A percentile compares a stretch with the other conserved stretches of the same genome.
Evolutionary conservation across 2,797 vertebrate species (phyloP).

Genomic region (Ctenopoma multispine): DNA sequence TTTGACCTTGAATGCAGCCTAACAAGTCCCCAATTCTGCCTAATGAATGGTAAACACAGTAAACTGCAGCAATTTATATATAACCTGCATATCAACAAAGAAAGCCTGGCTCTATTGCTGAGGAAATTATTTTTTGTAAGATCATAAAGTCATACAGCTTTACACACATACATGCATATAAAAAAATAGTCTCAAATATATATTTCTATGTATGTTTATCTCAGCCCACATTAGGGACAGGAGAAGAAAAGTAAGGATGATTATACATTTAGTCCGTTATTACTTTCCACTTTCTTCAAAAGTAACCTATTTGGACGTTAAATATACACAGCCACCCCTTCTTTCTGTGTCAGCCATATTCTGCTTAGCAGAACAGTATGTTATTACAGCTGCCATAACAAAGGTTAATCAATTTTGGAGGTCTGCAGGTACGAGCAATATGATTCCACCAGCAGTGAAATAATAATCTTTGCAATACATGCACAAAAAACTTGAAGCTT

Average conservation of each 20-base stretch:
- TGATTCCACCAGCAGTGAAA: conserved; percentile 71
- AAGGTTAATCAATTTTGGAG: conserved; percentile 83
- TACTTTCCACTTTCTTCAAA: conserved; percentile 56
- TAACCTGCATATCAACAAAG: conserved; percentile 65
- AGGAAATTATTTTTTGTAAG: conserved; percentile 65
- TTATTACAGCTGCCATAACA: conserved; percentile 80
- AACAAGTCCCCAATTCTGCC: conserved; percentile 58
- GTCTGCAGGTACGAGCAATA: conserved; percentile 72
- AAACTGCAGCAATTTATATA: conserved; percentile 60
- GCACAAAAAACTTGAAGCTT: conserved; percentile 50
- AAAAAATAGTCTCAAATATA: conserved; percentile 17
- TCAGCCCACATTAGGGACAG: conserved; percentile 42
- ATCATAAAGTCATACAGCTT: conserved; percentile 53
- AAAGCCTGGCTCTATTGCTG: conserved; percentile 39
- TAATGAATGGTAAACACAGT: conserved; percentile 71
- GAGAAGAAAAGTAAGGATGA: conserved; percentile 33
- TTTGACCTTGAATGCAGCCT: conserved; percentile 42
- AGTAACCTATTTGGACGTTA: conserved; percentile 74
- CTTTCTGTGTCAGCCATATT: conserved; percentile 58
- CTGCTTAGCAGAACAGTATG: conserved; percentile 76
- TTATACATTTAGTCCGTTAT: conserved; percentile 51
- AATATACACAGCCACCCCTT: conserved; percentile 43
- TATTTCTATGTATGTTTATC: conserved; percentile 58
- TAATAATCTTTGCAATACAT: conserved; percentile 71
- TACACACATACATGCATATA: conserved; percentile 10